Conservation (phyloP, 2,888 invertebrate genomes). For the Trichacis sp. region DNA sequence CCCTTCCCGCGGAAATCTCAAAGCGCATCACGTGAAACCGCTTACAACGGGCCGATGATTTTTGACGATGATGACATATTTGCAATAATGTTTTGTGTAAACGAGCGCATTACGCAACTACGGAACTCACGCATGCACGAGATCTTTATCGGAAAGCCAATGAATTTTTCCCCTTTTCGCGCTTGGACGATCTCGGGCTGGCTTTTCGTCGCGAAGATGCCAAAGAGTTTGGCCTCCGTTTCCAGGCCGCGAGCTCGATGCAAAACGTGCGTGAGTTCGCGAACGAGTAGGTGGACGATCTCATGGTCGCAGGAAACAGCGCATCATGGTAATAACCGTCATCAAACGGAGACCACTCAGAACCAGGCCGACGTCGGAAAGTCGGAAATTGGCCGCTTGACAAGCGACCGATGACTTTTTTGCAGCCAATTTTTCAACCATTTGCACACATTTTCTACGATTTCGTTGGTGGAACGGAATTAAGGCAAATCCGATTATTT, state of each 20-base stretch:
- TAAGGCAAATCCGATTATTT: too few species aligned
- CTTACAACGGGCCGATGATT: conserved; percentile 55
- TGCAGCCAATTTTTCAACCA: neutral
- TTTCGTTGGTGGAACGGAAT: too few species aligned
- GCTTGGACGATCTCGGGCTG: too few species aligned
- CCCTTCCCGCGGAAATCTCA: too few species aligned
- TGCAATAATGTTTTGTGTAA: conserved; percentile 62
- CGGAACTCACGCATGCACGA: conserved; percentile 32
- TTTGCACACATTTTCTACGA: neutral
- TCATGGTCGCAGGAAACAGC: conserved; percentile 68
- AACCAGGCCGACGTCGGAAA: conserved; percentile 52
- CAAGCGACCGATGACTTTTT: conserved; percentile 14
- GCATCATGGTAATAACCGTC: conserved; percentile 68
- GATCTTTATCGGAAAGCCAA: neutral
- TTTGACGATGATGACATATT: conserved; percentile 61
- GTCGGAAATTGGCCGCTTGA: conserved; percentile 36
- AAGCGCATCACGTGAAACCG: conserved; percentile 53
- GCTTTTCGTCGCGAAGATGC: too few species aligned
- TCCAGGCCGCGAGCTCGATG: neutral
- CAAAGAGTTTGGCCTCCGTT: conserved; percentile 1
- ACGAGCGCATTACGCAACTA: conserved; percentile 59
- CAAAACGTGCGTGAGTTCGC: conserved; percentile 25
- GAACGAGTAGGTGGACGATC: conserved; percentile 52
- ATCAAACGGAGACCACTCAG: conserved; percentile 66
- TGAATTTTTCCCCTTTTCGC: too few species aligned